Percentiles rank a stretch among this genome's conserved stretches.
phyloP scores from a whole-genome alignment of 2,888 invertebrate genomes.

The Troides oblongomaculatus region DNA sequence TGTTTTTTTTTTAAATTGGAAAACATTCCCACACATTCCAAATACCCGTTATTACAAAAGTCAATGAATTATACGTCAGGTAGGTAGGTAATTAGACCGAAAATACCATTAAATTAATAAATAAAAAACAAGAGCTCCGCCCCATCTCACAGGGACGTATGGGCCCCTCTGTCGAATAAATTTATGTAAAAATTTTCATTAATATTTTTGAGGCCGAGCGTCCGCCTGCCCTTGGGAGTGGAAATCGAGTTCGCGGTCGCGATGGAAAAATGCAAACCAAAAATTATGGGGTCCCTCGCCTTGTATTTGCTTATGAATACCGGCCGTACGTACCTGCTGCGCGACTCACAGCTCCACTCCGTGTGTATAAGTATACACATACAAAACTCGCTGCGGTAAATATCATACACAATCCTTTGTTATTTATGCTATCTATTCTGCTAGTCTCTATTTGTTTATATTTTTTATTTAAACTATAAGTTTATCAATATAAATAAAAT shows the following conservation, averaged over 20 bases:
- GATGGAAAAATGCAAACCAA: constrained; percentile 80
- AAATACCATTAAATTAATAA: constrained; percentile 81
- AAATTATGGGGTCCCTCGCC: constrained; percentile 77
- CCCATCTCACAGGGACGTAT: constrained; percentile 67
- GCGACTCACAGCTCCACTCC: constrained; percentile 37
- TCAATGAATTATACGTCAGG: constrained; percentile 78
- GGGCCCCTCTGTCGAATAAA: constrained; percentile 78
- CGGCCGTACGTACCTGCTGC: constrained; percentile 53
- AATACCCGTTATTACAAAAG: constrained; percentile 60
- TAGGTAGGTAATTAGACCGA: constrained; percentile 79
- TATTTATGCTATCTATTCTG: background rate
- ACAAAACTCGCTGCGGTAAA: constrained; percentile 9
- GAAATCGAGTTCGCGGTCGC: constrained; percentile 78
- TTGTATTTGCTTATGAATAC: constrained; percentile 80
- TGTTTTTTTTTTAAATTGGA: constrained; percentile 32
- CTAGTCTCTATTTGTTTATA: background rate
- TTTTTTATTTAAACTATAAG: background rate
- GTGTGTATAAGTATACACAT: background rate
- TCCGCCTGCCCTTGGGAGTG: constrained; percentile 76
- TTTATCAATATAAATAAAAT: background rate
- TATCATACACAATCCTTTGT: constrained; percentile 18
- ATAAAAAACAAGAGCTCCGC: constrained; percentile 75
- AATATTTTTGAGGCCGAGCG: constrained; percentile 79
- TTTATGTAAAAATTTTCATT: constrained; percentile 81
- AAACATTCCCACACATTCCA: constrained; percentile 55